Evolutionary conservation across 2,888 invertebrate genomes (phyloP), one percentile per base, ranked within the genome.

Genomic region (Temnothorax rugatulus): DNA sequence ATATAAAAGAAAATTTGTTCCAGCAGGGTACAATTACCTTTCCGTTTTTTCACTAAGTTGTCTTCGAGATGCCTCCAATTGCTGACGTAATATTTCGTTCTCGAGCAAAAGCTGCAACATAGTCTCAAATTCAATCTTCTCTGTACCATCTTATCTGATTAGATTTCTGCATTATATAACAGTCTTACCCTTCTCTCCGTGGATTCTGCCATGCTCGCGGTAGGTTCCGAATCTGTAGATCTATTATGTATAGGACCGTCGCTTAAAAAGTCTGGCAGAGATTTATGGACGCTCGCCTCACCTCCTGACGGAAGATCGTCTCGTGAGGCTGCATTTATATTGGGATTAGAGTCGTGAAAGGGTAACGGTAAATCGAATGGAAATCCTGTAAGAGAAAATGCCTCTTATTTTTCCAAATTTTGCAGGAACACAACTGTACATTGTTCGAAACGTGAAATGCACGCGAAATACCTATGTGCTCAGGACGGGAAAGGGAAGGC

Each of bases 201-300:
- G 15, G 91, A 90, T 50, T 93, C 92, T 66, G 64, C 64, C 38
- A 86, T 89, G 76, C 83, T 86, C n/a, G 90, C 84, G 25, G 82
- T 86, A 83, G 90, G 82, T 74, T 90, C 90, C 47, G 84, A 52
- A 15, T 93, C 92, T 9, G 87, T 83, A 7, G 91, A 84, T 95
- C 95, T 90, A 95, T 96, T 95, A 54, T 95, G 94, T 89, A 96
- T 95, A 29, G 97, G 97, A 7, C 97, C 97, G 91, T 97, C 97
- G 2, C 97, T 97, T 47, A 97, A 95, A 93, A 97, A 97, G 91
- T 97, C 97, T 2, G 97, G 97, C 86, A 97, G 94, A 88, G 96
- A 96, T 93, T 96, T 96, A 71, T 96, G 95, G 54, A 95, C 95
- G 61, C 95, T 95, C 38, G 95, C 93, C 93, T 95, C 93, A n/a